Evolutionary conservation across 2,888 invertebrate genomes (phyloP).

Genomic region (Antitype chi): DNA sequence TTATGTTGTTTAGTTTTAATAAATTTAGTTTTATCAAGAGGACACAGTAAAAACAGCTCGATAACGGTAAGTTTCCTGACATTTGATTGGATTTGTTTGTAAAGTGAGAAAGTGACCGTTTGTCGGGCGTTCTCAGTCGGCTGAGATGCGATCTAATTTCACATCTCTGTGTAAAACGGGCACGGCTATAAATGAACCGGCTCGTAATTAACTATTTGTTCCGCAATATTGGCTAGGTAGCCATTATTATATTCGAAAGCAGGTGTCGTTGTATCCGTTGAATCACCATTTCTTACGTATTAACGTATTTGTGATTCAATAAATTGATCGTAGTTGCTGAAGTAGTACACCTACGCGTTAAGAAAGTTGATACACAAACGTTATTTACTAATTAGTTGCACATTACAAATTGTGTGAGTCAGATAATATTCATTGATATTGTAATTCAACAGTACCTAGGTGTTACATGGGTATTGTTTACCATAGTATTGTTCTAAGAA

Average conservation of each 20-base stretch:
- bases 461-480: constrained; percentile 55
- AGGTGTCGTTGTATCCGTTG: constrained; percentile 79
- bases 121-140: constrained; percentile 78
- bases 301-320: constrained; percentile 65
- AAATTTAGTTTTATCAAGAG: constrained; percentile 71
- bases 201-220: constrained; percentile 81
- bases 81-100: constrained; percentile 87
- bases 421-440: constrained; percentile 51
- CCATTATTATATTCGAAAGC: constrained; percentile 75
- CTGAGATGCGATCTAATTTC: constrained; percentile 86
- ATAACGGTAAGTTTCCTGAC: constrained; percentile 86
- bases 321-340: constrained; percentile 63
- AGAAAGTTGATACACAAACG: constrained; percentile 73
- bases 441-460: constrained; percentile 38
- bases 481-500: constrained; percentile 45
- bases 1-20: constrained; percentile 76
- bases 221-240: constrained; percentile 77
- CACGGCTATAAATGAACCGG: constrained; percentile 84
- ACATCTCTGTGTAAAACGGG: constrained; percentile 79
- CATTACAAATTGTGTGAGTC: constrained; percentile 54
- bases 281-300: constrained; percentile 73
- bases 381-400: constrained; percentile 58
- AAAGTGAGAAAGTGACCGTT: constrained; percentile 88
- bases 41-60: constrained; percentile 68
- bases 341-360: constrained; percentile 75